These are phyloP conservation scores for Florisuga fusca DNA, from an alignment of 2,797 vertebrate species.

Conservation along the genomic window DNA sequence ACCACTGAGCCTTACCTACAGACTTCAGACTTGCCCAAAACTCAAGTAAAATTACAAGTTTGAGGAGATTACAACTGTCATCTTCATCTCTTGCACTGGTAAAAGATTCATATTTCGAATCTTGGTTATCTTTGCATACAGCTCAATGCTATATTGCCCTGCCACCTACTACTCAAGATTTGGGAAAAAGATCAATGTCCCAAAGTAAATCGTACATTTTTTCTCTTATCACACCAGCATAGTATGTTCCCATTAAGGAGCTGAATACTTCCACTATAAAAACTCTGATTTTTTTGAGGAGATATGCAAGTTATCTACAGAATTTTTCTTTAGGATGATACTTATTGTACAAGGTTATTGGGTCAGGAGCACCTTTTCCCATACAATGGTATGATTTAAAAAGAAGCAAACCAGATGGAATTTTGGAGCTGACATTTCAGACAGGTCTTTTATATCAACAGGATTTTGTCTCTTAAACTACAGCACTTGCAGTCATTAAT, in stretches of 20 bases:
- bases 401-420: neutral
- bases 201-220: slow-evolving; percentile 56
- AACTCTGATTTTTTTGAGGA: slow-evolving; percentile 37
- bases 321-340: neutral
- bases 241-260: slow-evolving; percentile 45
- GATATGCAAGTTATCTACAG: neutral
- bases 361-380: neutral
- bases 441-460: neutral
- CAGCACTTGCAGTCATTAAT: neutral
- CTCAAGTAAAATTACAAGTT: slow-evolving; percentile 72
- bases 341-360: neutral
- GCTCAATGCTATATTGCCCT: slow-evolving; percentile 61
- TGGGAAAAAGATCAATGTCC: slow-evolving; percentile 49
- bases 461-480: neutral
- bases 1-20: slow-evolving; percentile 25
- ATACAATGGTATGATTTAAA: neutral
- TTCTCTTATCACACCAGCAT: slow-evolving; percentile 32
- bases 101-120: slow-evolving; percentile 71
- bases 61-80: slow-evolving; percentile 71
- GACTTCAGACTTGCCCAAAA: slow-evolving; percentile 55
- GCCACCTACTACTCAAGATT: slow-evolving; percentile 70
- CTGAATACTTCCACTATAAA: slow-evolving; percentile 9
- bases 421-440: neutral
- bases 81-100: slow-evolving; percentile 51
- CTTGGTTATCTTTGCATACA: slow-evolving; percentile 57